Percentiles rank a stretch among this genome's conserved stretches.
Conservation (phyloP, 35 echinoderm and acorn worm species). For the Nesometra sesokonis region DNA sequence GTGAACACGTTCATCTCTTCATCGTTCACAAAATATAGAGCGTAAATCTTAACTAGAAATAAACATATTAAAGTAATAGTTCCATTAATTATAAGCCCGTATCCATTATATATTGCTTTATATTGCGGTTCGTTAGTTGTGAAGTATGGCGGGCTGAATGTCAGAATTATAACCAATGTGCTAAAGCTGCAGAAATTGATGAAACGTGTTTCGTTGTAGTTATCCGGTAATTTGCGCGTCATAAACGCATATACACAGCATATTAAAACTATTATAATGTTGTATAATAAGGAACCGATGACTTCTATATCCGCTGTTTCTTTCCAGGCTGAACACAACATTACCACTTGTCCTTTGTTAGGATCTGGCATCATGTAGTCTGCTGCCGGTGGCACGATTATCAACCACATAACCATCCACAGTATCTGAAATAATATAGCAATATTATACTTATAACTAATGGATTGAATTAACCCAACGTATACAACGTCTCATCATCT, state of each 20-base stretch:
- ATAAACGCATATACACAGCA: conserved; percentile 88
- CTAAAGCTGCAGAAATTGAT: conserved; percentile 85
- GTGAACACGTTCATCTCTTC: conserved; percentile 85
- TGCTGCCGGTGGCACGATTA: conserved; percentile 44
- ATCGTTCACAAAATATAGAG: conserved; percentile 85
- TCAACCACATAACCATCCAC: conserved; percentile 49
- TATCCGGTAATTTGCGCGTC: conserved; percentile 83
- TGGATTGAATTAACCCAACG: no score
- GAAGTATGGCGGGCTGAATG: conserved; percentile 79
- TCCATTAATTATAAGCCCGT: conserved; percentile 78
- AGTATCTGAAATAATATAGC: conserved; percentile 20
- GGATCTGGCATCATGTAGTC: conserved; percentile 27
- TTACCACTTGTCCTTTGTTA: conserved; percentile 25
- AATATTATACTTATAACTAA: not conserved
- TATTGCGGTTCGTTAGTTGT: conserved; percentile 56
- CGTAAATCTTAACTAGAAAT: conserved; percentile 83
- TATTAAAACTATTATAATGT: conserved; percentile 63
- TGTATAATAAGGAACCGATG: conserved; percentile 50
- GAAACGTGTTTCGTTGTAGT: conserved; percentile 94
- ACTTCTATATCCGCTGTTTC: conserved; percentile 5
- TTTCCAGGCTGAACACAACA: conserved; percentile 35
- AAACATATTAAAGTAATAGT: conserved; percentile 85
- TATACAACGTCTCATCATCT: no score
- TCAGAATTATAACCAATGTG: conserved; percentile 60
- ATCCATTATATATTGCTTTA: conserved; percentile 50